These are phyloP conservation scores for Rhingia rostrata DNA, from an alignment of 2,888 invertebrate species.

Conservation along the genomic window DNA sequence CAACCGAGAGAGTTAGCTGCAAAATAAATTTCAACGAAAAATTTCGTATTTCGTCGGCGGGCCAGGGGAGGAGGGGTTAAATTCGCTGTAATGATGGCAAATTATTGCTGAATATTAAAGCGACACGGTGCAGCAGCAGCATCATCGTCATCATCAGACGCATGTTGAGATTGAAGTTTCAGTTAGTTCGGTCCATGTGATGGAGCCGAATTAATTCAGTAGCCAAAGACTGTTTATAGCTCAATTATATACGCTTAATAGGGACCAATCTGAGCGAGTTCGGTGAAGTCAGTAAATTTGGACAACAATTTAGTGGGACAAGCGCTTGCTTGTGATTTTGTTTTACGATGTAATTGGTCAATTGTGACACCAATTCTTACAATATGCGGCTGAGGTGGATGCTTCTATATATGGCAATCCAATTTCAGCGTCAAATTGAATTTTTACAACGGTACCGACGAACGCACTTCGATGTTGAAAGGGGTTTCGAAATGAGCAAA, in stretches of 20 bases:
- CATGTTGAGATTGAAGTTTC: background rate
- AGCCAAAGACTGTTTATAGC: conserved; percentile 47
- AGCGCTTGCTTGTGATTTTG: background rate
- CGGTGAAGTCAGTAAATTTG: background rate
- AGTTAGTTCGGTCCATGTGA: background rate
- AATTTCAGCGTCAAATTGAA: background rate
- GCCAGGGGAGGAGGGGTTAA: conserved; percentile 27
- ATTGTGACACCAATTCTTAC: conserved; percentile 13
- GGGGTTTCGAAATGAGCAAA: background rate
- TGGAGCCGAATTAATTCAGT: conserved; percentile 50
- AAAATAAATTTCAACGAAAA: conserved; percentile 20
- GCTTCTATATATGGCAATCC: background rate
- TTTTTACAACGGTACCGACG: background rate
- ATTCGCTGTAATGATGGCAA: conserved; percentile 68
- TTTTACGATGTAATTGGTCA: conserved; percentile 40
- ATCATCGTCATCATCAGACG: background rate
- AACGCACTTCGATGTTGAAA: background rate
- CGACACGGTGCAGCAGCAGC: conserved; percentile 11
- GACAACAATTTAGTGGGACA: background rate
- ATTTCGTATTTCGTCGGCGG: background rate
- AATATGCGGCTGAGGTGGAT: background rate
- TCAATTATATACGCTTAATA: conserved; percentile 49
- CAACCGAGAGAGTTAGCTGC: conserved; percentile 3
- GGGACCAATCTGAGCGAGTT: background rate
- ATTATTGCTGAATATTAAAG: conserved; percentile 70